These are phyloP conservation scores for Ariopsis seemanni DNA, from an alignment of 2,113 vertebrate genomes.

Conservation along the genomic window DNA sequence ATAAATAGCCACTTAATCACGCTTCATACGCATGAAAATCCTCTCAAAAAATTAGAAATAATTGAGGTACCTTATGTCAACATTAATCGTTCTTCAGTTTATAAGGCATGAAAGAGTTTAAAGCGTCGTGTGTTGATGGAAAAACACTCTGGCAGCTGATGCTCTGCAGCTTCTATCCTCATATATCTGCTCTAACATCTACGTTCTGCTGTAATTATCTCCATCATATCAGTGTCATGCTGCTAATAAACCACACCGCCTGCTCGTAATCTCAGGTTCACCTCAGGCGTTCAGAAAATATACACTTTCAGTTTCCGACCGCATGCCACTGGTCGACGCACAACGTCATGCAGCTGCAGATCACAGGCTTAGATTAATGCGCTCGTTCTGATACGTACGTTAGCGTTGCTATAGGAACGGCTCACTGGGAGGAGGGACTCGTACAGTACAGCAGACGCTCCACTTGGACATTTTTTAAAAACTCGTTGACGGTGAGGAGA, in stretches of 20 bases:
- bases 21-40: slow-evolving; percentile 17
- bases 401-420: too few species aligned
- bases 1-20: slow-evolving; percentile 49
- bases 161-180: not conserved
- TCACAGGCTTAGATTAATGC: too few species aligned
- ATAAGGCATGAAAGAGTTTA: not conserved
- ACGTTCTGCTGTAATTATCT: not conserved
- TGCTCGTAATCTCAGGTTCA: not conserved
- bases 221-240: not conserved
- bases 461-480: too few species aligned
- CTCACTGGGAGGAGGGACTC: too few species aligned
- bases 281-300: not conserved
- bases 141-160: not conserved
- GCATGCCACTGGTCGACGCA: not conserved
- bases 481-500: too few species aligned
- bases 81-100: slow-evolving; percentile 14
- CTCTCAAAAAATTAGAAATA: not conserved
- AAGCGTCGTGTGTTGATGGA: not conserved
- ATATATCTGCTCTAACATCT: not conserved
- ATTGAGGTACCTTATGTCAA: slow-evolving; percentile 10
- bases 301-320: not conserved
- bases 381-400: too few species aligned
- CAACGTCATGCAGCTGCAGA: too few species aligned
- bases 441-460: too few species aligned
- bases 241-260: not conserved